Percentiles rank a stretch among this genome's conserved stretches.
Evolutionary conservation across 2,888 invertebrate species (phyloP).

Genomic region (Drosophila eohydei): DNA sequence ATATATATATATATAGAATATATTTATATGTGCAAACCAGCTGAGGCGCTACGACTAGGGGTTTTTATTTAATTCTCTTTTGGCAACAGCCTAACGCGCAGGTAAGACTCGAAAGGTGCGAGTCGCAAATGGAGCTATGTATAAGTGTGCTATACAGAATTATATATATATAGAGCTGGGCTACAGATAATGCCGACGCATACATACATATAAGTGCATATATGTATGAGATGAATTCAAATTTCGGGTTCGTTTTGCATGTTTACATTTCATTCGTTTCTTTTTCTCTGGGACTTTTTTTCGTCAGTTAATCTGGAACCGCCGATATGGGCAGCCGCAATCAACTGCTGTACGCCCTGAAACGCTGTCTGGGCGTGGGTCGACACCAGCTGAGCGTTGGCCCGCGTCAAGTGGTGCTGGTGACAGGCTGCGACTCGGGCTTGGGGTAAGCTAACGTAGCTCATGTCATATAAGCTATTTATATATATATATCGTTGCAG

Average conservation of each 20-base stretch:
- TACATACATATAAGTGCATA: slow-evolving; percentile 13
- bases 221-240: slow-evolving; percentile 33
- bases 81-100: slow-evolving; percentile 59
- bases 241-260: slow-evolving; percentile 57
- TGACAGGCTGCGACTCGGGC: slow-evolving; percentile 95
- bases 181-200: slow-evolving; percentile 47
- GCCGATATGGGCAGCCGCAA: slow-evolving; percentile 56
- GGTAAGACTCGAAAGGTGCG: slow-evolving; percentile 54
- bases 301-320: slow-evolving; percentile 58
- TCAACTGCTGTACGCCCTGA: slow-evolving; percentile 57
- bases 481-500: slow-evolving; percentile 43
- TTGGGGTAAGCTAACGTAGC: slow-evolving; percentile 87
- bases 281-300: slow-evolving; percentile 11
- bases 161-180: slow-evolving; percentile 1
- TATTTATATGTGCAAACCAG: slow-evolving; percentile 9
- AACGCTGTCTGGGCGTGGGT: slow-evolving; percentile 57
- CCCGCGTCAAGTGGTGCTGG: slow-evolving; percentile 86
- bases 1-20: neutral
- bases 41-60: slow-evolving; percentile 4
- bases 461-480: neutral
- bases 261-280: slow-evolving; percentile 31
- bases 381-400: slow-evolving; percentile 63
- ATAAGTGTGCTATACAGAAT: neutral
- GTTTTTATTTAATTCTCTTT: slow-evolving; percentile 9
- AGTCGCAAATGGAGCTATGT: slow-evolving; percentile 5